Evolutionary conservation across 2,113 vertebrate genomes (phyloP), one percentile per base, ranked within the genome.

Genomic region (Xiphorhynchus elegans): DNA sequence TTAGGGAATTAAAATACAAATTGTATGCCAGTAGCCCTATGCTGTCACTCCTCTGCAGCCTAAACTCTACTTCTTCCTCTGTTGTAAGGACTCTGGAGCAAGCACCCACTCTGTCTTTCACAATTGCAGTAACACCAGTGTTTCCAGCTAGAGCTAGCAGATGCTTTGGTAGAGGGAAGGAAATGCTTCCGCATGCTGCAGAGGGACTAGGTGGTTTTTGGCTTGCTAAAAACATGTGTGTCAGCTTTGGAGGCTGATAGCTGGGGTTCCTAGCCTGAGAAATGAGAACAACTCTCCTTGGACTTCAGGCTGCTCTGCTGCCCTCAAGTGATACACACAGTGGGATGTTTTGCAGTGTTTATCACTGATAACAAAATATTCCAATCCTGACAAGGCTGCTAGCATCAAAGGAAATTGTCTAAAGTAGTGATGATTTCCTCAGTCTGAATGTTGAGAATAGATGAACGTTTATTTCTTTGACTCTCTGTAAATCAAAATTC

Each of bases 401-500:
- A 63, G 17, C 63, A 84, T 94, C 70, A 85, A 93, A 86, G 60
- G 47, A 91, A 91, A 72, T 47, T 1, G 31, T 93, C 44, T 85
- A 28, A 96, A 88, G 44, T 59, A 35, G 52, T 85, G 87, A 79
- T 3, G 9, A 20, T 72, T 84, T 95, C 93, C 70, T 85, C 70
- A 74, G 58, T 62, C 44, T 85, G 46, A n/a, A 35, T 7, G 4
- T 72, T 4, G 2, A 67, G 9, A 73, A 46, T 55, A 52, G 78
- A 80, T 87, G 75, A 77, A 85, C 77, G 67, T 74, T 60, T 91
- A 47, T 95, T 93, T 79, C 7, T 69, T 76, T 91, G 63, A 55
- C 20, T 91, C 49, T 82, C 35, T 1, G 0, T 66, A 73, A 82
- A 11, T 73, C 60, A 68, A 53, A 89, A 64, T 67, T 76, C 12